Base-by-base conservation (phyloP, 2,888 invertebrate genomes). In the Drosophila lutescens region DNA sequence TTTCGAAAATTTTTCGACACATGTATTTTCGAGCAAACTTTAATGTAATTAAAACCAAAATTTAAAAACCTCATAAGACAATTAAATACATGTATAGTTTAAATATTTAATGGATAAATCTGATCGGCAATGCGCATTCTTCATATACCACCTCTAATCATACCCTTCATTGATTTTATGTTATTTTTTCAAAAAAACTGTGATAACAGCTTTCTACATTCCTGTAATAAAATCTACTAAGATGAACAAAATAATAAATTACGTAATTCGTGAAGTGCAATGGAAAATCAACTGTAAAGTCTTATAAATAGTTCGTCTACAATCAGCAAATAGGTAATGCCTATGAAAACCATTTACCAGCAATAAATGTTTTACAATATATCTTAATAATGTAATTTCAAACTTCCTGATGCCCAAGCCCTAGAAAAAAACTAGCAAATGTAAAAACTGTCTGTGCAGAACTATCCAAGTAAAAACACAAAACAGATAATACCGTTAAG, bases 21-120 rank as follows among this genome's bases (percentile, higher is more conserved):
- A 76, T 83, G 80, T 86, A 83, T 85, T 85, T 88, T 85, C 72
- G 84, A 85, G 50, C 61, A 61, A 79, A 63, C 77, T 80, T 79
- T 85, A 71, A 75, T 20, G 40, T 65, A 77, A 55, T 23, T 50
- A 62, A 56, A 71, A 71, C 20, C 43, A 53, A 38, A 38, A 71
- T 59, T 70, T 40, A 61, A 36, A 17, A 23, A 36, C 49, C 54
- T 32, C 40, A 47, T 38, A 47, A n/a, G 36, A 17, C 15, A 59
- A 26, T 38, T 43, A 30, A 58, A 56, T 17, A 46, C 10, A 65
- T 10, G 2, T 26, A 47, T 62, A 61, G 38, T 36, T 46, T 47
- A 30, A 32, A 15, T 30, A 40, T 32, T 23, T 26, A 36, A 65
- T 20, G 23, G 40, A 40, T 30, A 40, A 32, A 17, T 54, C 32